Base-by-base conservation (phyloP, 2,797 vertebrate species). In the Schizopygopsis pylzovi region DNA sequence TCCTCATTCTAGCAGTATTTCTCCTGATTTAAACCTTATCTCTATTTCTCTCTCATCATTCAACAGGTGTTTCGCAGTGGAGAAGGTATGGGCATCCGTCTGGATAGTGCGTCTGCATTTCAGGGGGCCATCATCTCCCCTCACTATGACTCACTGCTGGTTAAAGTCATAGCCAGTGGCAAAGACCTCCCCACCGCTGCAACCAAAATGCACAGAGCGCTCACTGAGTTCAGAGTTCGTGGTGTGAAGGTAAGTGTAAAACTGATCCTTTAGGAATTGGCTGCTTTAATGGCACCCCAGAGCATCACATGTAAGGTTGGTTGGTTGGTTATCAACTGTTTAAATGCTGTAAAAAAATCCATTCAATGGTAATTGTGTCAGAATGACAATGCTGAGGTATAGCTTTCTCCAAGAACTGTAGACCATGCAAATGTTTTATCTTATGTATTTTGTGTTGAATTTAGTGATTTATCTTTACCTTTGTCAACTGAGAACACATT, bases 41-140 rank as follows among this genome's bases (percentile, higher is more conserved):
- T 78, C 22, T 28, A 10, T 70, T 39, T 78, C 33, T 70, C 4
- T 75, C 3, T 8, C n/a, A 2, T 76, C 47, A 28, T 72, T 56
- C 54, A 1, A 39, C 92, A 98, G 98, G 98, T 98, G 18, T 99
- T 99, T 92, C 94, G 97, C 25, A 98, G 97, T 0, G 98, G 97
- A 0, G 98, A 99, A 83, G 98, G 98, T 13, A 99, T 98, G 98
- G 98, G 97, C 0, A 99, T 98, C 92, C 96, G 97, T 10, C 93
- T 98, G 93, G 98, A 98, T 93, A 98, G 96, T 0, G 97, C 98
- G 18, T 99, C 98, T 0, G 98, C 98, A 4, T 99, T 98, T 93
- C 98, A 98, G 91, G 98, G 98, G 0, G 98, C 98, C 0, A 20
- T 99, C 87, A 97, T 99, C 88, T 99, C 98, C 0, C 98, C 98